phyloP scores from a whole-genome alignment of 1,140 invertebrate genomes.

The Caerostris darwini region DNA sequence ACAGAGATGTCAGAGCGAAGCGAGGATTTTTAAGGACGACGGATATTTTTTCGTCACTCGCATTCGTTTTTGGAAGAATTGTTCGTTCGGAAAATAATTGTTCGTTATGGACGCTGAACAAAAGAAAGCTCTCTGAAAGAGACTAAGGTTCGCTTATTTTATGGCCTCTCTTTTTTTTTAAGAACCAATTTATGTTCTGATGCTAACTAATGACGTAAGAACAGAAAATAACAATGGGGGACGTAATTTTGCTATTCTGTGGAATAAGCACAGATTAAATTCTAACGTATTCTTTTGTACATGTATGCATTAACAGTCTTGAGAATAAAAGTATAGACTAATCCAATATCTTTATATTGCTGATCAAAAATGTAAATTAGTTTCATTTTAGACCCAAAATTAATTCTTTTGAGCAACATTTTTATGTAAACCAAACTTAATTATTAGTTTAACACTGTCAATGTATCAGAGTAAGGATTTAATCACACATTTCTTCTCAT shows the following conservation, averaged over 20 bases:
- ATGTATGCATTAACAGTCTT: too few relatives aligned
- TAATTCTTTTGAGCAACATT: too few relatives aligned
- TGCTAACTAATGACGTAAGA: neutral
- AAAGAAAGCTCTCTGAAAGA: neutral
- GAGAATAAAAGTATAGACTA: too few relatives aligned
- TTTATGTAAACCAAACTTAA: too few relatives aligned
- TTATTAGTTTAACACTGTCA: too few relatives aligned
- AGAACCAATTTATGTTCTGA: neutral
- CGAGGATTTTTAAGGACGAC: neutral
- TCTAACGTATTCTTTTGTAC: too few relatives aligned
- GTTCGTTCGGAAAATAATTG: constrained; percentile 9
- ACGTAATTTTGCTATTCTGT: neutral
- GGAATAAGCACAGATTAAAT: too few relatives aligned
- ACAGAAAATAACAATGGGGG: neutral
- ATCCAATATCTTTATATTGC: too few relatives aligned
- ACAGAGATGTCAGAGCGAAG: neutral
- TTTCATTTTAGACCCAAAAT: too few relatives aligned
- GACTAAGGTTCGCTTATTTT: neutral
- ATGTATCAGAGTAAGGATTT: too few relatives aligned
- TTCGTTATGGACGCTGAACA: constrained; percentile 31
- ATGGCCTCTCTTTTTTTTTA: neutral
- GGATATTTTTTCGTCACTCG: neutral
- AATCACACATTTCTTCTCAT: too few relatives aligned
- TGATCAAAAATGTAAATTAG: too few relatives aligned
- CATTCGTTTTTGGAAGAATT: neutral